A percentile compares a stretch with the other conserved stretches of the same genome.
Conservation (phyloP, 2,888 invertebrate species). For the Clusia tigrina region DNA sequence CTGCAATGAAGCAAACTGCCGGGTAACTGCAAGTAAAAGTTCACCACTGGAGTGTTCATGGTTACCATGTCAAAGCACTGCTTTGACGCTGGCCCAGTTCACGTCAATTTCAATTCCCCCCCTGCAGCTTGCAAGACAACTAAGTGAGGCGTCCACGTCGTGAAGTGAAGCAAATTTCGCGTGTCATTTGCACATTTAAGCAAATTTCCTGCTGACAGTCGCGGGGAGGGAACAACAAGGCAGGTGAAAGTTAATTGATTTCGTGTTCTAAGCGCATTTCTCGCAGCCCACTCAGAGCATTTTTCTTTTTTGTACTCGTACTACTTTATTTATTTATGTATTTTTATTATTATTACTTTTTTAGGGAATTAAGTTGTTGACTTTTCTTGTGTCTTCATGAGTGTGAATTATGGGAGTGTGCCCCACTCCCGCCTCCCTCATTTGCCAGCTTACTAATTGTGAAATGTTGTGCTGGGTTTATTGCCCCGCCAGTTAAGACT, state of each 20-base stretch:
- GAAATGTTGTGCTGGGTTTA: too few relatives aligned
- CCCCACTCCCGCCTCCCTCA: too few relatives aligned
- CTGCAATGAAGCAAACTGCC: too few relatives aligned
- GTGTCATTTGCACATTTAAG: conserved; percentile 37
- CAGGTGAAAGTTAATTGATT: conserved; percentile 33
- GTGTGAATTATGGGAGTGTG: too few relatives aligned
- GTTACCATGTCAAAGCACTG: too few relatives aligned
- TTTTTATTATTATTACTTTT: neutral
- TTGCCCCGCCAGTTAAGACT: too few relatives aligned
- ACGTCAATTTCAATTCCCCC: neutral
- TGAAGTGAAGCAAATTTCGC: conserved; percentile 37
- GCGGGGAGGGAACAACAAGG: conserved; percentile 11
- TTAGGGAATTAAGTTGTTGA: too few relatives aligned
- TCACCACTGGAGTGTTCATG: too few relatives aligned
- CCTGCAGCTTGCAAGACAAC: neutral
- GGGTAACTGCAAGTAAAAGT: too few relatives aligned
- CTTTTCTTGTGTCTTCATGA: too few relatives aligned
- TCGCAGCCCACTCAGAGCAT: conserved; percentile 11
- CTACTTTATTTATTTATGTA: neutral
- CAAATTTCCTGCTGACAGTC: neutral
- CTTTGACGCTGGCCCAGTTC: neutral
- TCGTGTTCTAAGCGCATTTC: conserved; percentile 29
- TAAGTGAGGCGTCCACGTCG: neutral
- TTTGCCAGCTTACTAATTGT: too few relatives aligned
- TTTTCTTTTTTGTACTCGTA: neutral